A percentile compares a stretch with the other conserved stretches of the same genome.
phyloP scores from a whole-genome alignment of 2,888 invertebrate species.

The Acronicta aceris region DNA sequence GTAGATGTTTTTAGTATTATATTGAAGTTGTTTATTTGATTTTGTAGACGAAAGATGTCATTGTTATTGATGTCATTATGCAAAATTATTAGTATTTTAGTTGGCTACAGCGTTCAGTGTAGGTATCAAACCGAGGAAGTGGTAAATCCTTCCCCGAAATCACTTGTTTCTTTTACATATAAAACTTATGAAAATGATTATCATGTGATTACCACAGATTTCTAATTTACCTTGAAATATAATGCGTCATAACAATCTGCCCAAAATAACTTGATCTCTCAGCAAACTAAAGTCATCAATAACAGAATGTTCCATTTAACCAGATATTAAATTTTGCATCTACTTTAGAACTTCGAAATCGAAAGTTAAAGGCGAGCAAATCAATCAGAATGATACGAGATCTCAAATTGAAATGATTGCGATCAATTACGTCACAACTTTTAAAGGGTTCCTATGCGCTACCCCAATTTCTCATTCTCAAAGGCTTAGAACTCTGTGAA shows the following conservation, averaged over 20 bases:
- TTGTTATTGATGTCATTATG: too few relatives aligned
- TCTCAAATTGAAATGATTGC: slow-evolving; percentile 59
- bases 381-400: slow-evolving; percentile 59
- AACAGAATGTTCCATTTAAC: slow-evolving; percentile 12
- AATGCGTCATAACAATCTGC: neutral
- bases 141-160: too few relatives aligned
- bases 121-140: too few relatives aligned
- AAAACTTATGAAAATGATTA: too few relatives aligned
- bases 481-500: slow-evolving; percentile 57
- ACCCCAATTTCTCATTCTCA: slow-evolving; percentile 58
- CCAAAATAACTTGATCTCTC: slow-evolving; percentile 8
- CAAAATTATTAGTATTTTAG: too few relatives aligned
- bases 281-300: slow-evolving; percentile 14
- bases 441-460: slow-evolving; percentile 48
- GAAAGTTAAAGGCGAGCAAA: slow-evolving; percentile 49
- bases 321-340: slow-evolving; percentile 36
- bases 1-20: too few relatives aligned
- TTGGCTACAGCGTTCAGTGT: too few relatives aligned
- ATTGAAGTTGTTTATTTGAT: too few relatives aligned
- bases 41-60: too few relatives aligned
- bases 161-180: too few relatives aligned
- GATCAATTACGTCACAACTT: slow-evolving; percentile 61
- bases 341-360: slow-evolving; percentile 20
- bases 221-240: too few relatives aligned
- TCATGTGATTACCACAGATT: too few relatives aligned